These are phyloP conservation scores for Nineta flava DNA, from an alignment of 2,888 invertebrate genomes.

Conservation along the genomic window DNA sequence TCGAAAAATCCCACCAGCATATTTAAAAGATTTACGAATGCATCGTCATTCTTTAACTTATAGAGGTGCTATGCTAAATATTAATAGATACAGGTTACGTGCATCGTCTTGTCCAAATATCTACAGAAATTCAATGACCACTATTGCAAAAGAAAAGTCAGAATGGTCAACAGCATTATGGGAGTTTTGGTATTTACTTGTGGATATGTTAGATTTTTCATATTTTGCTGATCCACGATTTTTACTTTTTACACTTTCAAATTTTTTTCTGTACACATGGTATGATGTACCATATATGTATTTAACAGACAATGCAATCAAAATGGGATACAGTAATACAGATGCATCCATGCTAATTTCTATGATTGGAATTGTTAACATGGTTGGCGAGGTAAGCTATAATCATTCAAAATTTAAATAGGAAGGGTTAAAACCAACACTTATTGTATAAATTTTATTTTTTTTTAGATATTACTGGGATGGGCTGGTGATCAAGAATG, in stretches of 20 bases:
- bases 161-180: constrained; percentile 57
- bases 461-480: constrained; percentile 57
- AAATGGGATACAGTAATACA: constrained; percentile 52
- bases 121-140: constrained; percentile 71
- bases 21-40: constrained; percentile 54
- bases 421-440: background rate
- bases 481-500: constrained; percentile 73
- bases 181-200: constrained; percentile 61
- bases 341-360: constrained; percentile 71
- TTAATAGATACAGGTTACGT: constrained; percentile 59
- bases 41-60: constrained; percentile 69
- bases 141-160: constrained; percentile 64
- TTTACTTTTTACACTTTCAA: constrained; percentile 68
- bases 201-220: constrained; percentile 67
- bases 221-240: constrained; percentile 60
- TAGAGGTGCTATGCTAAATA: constrained; percentile 72
- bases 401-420: background rate
- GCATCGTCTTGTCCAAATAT: constrained; percentile 87
- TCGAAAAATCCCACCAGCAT: constrained; percentile 37
- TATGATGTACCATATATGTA: constrained; percentile 89
- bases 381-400: constrained; percentile 65
- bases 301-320: constrained; percentile 62
- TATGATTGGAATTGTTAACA: constrained; percentile 74
- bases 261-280: constrained; percentile 83
- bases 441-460: background rate